phyloP scores from a whole-genome alignment of 2,888 invertebrate species.

The Dione vanillae region DNA sequence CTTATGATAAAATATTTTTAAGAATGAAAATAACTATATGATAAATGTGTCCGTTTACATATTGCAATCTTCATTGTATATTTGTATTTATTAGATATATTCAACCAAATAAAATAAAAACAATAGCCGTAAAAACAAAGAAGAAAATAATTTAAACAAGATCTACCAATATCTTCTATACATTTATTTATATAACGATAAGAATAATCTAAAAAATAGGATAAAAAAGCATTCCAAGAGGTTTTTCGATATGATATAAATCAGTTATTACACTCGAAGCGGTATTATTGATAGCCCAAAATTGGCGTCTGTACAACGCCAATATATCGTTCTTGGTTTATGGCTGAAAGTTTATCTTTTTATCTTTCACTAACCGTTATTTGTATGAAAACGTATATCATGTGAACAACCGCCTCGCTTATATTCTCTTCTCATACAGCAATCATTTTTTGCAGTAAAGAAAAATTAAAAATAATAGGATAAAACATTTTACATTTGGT shows the following conservation, averaged over 20 bases:
- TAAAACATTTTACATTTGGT: too few species aligned
- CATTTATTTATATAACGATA: background rate
- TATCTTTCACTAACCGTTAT: constrained; percentile 39
- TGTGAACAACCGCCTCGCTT: constrained; percentile 26
- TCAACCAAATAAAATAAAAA: background rate
- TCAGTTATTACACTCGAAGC: constrained; percentile 27
- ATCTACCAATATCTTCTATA: background rate
- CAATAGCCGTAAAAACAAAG: background rate
- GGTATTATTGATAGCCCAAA: constrained; percentile 36
- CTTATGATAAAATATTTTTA: too few species aligned
- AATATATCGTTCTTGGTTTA: constrained; percentile 36
- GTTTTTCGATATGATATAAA: constrained; percentile 14
- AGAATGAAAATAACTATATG: too few species aligned
- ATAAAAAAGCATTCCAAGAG: constrained; percentile 8
- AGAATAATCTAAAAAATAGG: background rate
- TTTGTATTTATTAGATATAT: too few species aligned
- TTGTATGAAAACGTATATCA: constrained; percentile 37
- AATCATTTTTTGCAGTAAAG: too few species aligned
- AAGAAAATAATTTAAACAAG: background rate
- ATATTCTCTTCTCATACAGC: constrained; percentile 25
- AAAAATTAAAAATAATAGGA: too few species aligned
- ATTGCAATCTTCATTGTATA: too few species aligned
- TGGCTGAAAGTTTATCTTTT: constrained; percentile 36
- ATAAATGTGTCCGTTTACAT: too few species aligned
- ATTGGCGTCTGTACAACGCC: constrained; percentile 32